phyloP scores from a whole-genome alignment of 1,140 invertebrate species.

The Drosophila guanche region DNA sequence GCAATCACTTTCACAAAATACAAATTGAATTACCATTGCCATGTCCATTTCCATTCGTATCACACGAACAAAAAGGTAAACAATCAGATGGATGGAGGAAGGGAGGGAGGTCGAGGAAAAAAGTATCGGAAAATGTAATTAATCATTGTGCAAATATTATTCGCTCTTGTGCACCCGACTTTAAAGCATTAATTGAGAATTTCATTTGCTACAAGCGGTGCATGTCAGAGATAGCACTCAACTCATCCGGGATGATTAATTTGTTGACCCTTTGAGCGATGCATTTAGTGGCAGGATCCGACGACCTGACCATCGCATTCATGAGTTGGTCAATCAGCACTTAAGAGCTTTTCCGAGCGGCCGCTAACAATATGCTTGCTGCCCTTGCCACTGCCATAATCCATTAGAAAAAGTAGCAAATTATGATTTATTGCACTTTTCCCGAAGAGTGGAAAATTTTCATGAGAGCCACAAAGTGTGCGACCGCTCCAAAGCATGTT shows the following conservation, averaged over 20 bases:
- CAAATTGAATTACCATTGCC: conserved; percentile 62
- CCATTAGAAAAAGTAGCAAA: conserved; percentile 80
- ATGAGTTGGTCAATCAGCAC: conserved; percentile 69
- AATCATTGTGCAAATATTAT: conserved; percentile 43
- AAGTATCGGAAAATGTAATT: conserved; percentile 40
- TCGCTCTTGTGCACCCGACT: conserved; percentile 24
- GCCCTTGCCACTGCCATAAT: conserved; percentile 58
- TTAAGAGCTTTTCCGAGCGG: conserved; percentile 55
- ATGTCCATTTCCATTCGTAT: background rate
- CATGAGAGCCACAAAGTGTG: conserved; percentile 68
- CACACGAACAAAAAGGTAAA: conserved; percentile 23
- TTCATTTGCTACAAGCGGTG: conserved; percentile 19
- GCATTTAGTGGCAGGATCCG: conserved; percentile 18
- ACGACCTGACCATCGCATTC: conserved; percentile 32
- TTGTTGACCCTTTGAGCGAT: conserved; percentile 46
- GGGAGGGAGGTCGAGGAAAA: background rate
- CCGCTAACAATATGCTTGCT: conserved; percentile 57
- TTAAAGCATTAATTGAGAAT: conserved; percentile 51
- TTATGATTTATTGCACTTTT: conserved; percentile 79
- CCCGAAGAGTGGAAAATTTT: conserved; percentile 51
- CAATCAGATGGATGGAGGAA: background rate
- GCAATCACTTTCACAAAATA: conserved; percentile 78
- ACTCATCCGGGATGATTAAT: conserved; percentile 58
- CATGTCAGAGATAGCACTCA: conserved; percentile 51
- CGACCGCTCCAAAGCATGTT: conserved; percentile 50